These are phyloP conservation scores for Neogobius melanostomus DNA, from an alignment of 2,113 vertebrate species.

Conservation along the genomic window DNA sequence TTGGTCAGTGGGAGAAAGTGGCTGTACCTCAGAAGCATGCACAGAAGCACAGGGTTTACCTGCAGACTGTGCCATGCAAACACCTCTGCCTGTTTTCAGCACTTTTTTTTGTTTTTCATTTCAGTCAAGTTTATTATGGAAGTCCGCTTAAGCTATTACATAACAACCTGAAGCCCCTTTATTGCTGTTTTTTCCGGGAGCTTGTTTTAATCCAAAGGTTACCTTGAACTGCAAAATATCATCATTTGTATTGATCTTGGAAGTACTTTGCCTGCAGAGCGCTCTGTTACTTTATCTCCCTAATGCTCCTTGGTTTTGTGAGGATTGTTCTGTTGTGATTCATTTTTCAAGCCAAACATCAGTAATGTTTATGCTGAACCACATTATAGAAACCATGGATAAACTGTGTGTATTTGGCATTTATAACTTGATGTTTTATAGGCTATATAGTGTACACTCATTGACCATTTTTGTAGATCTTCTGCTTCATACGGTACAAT, in stretches of 20 bases:
- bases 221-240: conserved; percentile 1
- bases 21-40: too few relatives aligned
- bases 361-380: not conserved
- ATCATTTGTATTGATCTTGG: not conserved
- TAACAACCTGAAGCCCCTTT: not conserved
- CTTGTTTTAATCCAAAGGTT: not conserved
- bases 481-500: too few relatives aligned
- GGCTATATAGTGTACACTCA: too few relatives aligned
- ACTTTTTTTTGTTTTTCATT: not conserved
- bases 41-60: not conserved
- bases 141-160: not conserved
- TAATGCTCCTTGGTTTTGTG: not conserved
- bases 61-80: not conserved
- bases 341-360: not conserved
- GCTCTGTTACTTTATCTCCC: not conserved
- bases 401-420: not conserved
- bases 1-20: too few relatives aligned
- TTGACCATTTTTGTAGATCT: too few relatives aligned
- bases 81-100: not conserved
- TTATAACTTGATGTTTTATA: too few relatives aligned
- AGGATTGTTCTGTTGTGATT: not conserved
- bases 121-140: not conserved
- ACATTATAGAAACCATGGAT: not conserved
- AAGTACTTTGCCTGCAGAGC: not conserved
- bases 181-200: not conserved